Evolutionary conservation across 2,113 vertebrate species (phyloP).

Genomic region (Carassius carassius): DNA sequence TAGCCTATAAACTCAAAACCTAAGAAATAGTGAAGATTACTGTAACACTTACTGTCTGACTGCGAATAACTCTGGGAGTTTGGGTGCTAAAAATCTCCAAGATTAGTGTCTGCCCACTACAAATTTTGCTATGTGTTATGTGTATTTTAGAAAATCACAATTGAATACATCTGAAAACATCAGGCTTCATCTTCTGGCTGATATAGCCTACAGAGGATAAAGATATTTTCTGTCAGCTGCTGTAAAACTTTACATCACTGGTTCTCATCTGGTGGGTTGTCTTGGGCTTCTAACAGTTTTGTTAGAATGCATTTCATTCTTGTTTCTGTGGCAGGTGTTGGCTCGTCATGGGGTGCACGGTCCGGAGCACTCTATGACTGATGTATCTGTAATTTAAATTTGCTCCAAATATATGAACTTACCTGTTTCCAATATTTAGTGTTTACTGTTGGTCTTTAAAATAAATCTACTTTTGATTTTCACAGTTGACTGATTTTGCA

Average conservation of each 20-base stretch:
- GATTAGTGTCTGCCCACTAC: neutral
- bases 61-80: neutral
- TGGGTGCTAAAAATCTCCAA: neutral
- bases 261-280: slow-evolving; percentile 3
- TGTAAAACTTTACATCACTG: slow-evolving; percentile 56
- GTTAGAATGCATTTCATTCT: slow-evolving; percentile 9
- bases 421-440: too few species aligned
- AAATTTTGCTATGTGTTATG: neutral
- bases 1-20: neutral
- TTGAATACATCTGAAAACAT: neutral
- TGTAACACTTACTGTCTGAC: neutral
- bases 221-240: neutral
- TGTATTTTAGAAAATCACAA: neutral
- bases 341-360: too few species aligned
- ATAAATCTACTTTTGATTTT: too few species aligned
- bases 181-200: slow-evolving; percentile 11
- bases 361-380: too few species aligned
- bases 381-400: too few species aligned
- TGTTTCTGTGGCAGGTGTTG: too few species aligned
- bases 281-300: slow-evolving; percentile 49
- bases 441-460: too few species aligned
- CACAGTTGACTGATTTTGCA: too few species aligned
- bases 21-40: neutral
- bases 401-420: too few species aligned
- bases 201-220: neutral